Evolutionary conservation across 2,888 invertebrate species (phyloP).

Genomic region (Drosophila diplacantha): DNA sequence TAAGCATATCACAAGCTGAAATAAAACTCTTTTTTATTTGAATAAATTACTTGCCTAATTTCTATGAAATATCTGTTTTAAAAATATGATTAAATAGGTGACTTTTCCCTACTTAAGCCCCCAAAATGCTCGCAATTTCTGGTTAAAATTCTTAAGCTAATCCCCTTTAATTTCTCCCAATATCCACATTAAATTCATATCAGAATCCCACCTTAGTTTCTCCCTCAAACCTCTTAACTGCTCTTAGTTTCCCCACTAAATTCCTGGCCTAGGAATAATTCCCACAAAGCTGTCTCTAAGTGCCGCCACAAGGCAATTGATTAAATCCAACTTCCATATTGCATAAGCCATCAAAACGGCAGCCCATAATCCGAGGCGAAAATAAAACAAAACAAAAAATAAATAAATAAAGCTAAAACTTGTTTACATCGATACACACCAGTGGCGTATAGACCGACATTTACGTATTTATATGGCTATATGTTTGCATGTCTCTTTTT

Average conservation of each 20-base stretch:
- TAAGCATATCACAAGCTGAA: background rate
- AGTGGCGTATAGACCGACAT: slow-evolving; percentile 9
- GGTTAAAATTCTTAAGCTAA: background rate
- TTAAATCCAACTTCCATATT: slow-evolving; percentile 14
- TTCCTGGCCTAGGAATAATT: background rate
- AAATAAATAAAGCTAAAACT: slow-evolving; percentile 15
- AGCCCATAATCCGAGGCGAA: slow-evolving; percentile 13
- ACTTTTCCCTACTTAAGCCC: too few relatives aligned
- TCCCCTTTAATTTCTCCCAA: background rate
- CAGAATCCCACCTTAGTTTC: background rate
- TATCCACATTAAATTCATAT: background rate
- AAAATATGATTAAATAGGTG: background rate
- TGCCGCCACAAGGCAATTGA: slow-evolving; percentile 4
- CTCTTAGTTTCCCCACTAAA: background rate
- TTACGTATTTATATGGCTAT: slow-evolving; percentile 1
- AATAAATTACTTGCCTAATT: background rate
- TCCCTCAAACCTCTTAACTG: background rate
- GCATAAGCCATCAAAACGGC: slow-evolving; percentile 20
- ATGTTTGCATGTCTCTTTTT: slow-evolving; percentile 9
- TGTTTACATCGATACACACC: slow-evolving; percentile 17
- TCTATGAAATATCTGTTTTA: background rate
- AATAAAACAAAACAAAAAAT: slow-evolving; percentile 6
- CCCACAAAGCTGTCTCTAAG: background rate
- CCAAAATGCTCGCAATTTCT: too few relatives aligned
- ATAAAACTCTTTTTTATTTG: background rate